Evolutionary conservation across 1,140 invertebrate species (phyloP).

Genomic region (Caenorhabditis latens): DNA sequence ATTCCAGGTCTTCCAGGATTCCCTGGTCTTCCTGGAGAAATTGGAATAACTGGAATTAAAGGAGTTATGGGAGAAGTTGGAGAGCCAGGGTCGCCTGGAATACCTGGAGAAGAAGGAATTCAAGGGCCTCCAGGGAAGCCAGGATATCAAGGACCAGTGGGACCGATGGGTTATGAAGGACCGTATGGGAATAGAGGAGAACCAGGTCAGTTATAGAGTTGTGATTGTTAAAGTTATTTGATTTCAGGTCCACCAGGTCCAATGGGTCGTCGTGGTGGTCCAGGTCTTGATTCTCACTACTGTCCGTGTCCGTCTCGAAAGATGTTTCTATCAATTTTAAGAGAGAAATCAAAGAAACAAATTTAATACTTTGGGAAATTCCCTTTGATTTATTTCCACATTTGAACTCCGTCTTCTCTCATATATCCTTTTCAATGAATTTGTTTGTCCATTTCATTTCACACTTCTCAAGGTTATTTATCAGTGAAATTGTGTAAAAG

Average conservation of each 20-base stretch:
- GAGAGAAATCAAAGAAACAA: conserved; percentile 28
- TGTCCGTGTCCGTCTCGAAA: conserved; percentile 28
- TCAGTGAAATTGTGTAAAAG: conserved; percentile 46
- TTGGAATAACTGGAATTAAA: conserved; percentile 50
- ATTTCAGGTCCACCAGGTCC: conserved; percentile 8
- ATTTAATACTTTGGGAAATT: not conserved
- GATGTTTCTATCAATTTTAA: conserved; percentile 34
- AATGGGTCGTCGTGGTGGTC: conserved; percentile 18
- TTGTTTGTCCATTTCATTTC: conserved; percentile 31
- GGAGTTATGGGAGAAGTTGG: conserved; percentile 60
- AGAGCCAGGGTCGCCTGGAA: conserved; percentile 54
- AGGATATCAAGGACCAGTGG: conserved; percentile 33
- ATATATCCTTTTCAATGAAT: not conserved
- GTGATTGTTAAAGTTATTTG: not conserved
- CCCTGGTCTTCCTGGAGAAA: conserved; percentile 6
- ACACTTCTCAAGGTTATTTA: conserved; percentile 51
- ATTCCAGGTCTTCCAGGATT: conserved; percentile 37
- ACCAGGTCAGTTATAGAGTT: not conserved
- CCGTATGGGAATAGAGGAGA: conserved; percentile 18
- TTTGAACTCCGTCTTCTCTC: not conserved
- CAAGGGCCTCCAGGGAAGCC: conserved; percentile 33
- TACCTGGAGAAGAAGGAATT: conserved; percentile 46
- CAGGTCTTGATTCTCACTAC: conserved; percentile 22
- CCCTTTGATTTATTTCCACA: not conserved
- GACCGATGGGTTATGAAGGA: conserved; percentile 41